A percentile compares a stretch with the other conserved stretches of the same genome.
phyloP scores from a whole-genome alignment of 2,113 vertebrate species.

The Pterocles orientalis region DNA sequence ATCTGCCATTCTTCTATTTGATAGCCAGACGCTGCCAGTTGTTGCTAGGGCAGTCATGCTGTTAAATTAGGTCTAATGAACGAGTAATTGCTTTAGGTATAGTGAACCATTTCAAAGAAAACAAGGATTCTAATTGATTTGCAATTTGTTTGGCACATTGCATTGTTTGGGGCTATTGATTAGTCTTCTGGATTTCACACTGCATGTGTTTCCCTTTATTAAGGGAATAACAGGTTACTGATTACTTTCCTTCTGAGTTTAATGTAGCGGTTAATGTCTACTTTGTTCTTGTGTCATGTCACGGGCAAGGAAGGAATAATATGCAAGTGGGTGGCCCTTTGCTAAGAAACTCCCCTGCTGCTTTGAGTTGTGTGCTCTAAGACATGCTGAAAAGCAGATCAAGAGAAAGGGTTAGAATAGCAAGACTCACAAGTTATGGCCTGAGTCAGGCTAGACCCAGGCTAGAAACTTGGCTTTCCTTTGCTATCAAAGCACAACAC shows the following conservation, averaged over 20 bases:
- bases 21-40: constrained; percentile 89
- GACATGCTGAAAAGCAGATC: constrained; percentile 91
- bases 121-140: constrained; percentile 99
- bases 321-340: constrained; percentile 98
- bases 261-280: constrained; percentile 99
- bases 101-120: constrained; percentile 98
- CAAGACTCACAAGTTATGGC: constrained; percentile 88
- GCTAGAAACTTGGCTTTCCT: constrained; percentile 85
- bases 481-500: constrained; percentile 72
- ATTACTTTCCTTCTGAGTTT: constrained; percentile 98
- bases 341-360: constrained; percentile 88
- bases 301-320: constrained; percentile 93
- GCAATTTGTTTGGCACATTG: constrained; percentile 93
- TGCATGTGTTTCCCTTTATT: constrained; percentile 99
- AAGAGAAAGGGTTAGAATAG: constrained; percentile 99
- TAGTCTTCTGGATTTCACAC: constrained; percentile 94
- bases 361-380: constrained; percentile 85
- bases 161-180: constrained; percentile 99
- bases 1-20: constrained; percentile 85
- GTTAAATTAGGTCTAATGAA: constrained; percentile 99
- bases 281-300: constrained; percentile 99
- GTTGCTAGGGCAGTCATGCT: constrained; percentile 87
- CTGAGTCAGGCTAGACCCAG: constrained; percentile 80
- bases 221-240: constrained; percentile 99
- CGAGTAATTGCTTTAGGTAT: constrained; percentile 99